phyloP scores from a whole-genome alignment of 2,113 vertebrate genomes.

The Galemys pyrenaicus region DNA sequence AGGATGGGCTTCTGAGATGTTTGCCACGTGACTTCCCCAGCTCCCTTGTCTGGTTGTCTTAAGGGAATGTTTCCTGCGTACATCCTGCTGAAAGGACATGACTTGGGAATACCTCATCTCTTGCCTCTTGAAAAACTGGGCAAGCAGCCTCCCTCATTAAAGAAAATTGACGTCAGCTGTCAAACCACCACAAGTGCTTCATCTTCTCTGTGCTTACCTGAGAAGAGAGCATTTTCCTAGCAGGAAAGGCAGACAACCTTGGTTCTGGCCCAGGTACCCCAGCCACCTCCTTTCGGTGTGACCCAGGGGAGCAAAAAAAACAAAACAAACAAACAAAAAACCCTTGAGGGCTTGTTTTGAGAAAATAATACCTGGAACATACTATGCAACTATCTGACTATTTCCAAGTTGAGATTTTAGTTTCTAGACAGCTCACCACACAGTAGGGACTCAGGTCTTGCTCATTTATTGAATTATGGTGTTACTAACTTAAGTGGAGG shows the following conservation, averaged over 20 bases:
- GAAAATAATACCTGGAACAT: not conserved
- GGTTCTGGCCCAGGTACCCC: no score
- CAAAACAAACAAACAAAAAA: accelerated
- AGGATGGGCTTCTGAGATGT: not conserved
- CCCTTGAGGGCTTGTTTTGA: not conserved
- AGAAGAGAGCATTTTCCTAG: not conserved
- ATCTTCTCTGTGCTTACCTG: not conserved
- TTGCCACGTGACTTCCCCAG: not conserved
- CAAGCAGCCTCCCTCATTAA: not conserved
- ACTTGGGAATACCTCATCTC: not conserved
- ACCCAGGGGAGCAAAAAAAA: no score
- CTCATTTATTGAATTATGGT: not conserved
- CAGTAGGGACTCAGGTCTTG: not conserved
- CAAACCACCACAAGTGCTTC: not conserved
- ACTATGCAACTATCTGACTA: not conserved
- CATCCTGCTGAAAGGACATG: not conserved
- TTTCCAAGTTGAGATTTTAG: not conserved
- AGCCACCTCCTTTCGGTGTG: not conserved
- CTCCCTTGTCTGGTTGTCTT: not conserved
- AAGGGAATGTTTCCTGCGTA: not conserved
- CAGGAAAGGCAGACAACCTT: not conserved
- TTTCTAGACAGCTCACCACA: not conserved
- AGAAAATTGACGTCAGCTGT: not conserved
- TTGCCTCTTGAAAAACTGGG: not conserved
- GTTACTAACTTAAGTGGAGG: not conserved